phyloP scores from a whole-genome alignment of 2,113 vertebrate species.

The Mola mola region DNA sequence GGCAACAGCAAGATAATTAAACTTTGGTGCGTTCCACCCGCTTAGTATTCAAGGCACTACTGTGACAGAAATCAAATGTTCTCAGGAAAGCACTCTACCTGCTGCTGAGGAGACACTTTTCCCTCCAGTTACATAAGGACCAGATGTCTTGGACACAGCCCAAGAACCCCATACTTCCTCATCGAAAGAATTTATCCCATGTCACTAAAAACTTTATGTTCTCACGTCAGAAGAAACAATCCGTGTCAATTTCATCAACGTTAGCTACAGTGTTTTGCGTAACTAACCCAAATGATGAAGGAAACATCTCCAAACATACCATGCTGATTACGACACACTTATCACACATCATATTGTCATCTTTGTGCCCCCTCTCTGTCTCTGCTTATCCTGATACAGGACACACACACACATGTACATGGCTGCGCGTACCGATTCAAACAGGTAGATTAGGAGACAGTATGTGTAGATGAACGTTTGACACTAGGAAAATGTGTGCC shows the following conservation, averaged over 20 bases:
- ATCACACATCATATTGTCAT: no score
- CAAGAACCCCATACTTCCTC: constrained; percentile 22
- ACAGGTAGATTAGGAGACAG: constrained; percentile 35
- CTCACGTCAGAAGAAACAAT: background rate
- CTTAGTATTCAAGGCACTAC: no score
- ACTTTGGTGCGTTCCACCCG: no score
- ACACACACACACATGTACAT: constrained; percentile 7
- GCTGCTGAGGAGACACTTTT: constrained; percentile 44
- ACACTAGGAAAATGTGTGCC: constrained; percentile 60
- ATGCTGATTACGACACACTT: no score
- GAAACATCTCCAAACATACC: no score
- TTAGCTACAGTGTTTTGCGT: no score
- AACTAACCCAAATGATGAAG: no score
- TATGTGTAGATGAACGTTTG: constrained; percentile 60
- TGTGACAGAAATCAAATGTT: no score
- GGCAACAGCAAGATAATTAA: no score
- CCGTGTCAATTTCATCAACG: background rate
- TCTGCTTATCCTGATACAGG: background rate
- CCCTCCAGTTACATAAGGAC: constrained; percentile 36
- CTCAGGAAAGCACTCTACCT: no score
- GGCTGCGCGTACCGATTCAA: constrained; percentile 6
- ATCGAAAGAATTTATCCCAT: constrained; percentile 29
- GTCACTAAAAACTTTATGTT: constrained; percentile 7
- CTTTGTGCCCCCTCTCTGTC: no score
- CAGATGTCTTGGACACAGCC: constrained; percentile 44